Evolutionary conservation across 2,888 invertebrate genomes (phyloP).

Genomic region (Lepeophtheirus nordmannii): DNA sequence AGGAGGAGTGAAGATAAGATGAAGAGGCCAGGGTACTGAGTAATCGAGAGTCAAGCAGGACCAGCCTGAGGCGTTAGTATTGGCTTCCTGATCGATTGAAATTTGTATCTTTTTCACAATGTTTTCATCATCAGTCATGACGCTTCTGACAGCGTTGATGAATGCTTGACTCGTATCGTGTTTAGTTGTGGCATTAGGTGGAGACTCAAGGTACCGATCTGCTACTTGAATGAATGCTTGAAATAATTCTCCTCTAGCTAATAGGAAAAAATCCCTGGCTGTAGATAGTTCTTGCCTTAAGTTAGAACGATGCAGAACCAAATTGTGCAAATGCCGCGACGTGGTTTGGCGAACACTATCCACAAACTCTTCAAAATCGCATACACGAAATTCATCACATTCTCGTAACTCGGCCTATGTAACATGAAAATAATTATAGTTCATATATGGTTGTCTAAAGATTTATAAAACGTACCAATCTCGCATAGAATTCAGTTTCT

Average conservation of each 20-base stretch:
- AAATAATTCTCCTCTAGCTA: conserved; percentile 23
- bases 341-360: conserved; percentile 17
- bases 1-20: conserved; percentile 9
- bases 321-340: conserved; percentile 19
- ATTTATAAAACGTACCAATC: background rate
- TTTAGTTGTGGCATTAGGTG: conserved; percentile 18
- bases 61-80: background rate
- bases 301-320: conserved; percentile 14
- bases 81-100: background rate
- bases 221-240: conserved; percentile 20
- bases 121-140: conserved; percentile 5
- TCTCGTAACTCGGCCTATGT: conserved; percentile 10
- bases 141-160: background rate
- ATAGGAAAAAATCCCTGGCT: conserved; percentile 13
- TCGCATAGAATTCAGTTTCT: conserved; percentile 22
- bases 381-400: conserved; percentile 15
- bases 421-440: background rate
- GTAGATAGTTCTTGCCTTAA: conserved; percentile 11
- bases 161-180: conserved; percentile 17
- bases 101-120: conserved; percentile 16
- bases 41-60: conserved; percentile 8
- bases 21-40: conserved; percentile 20
- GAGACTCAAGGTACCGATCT: background rate
- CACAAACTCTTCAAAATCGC: conserved; percentile 20
- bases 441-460: background rate